Evolutionary conservation across 2,797 vertebrate species (phyloP), one percentile per base, ranked within the genome.

Genomic region (Linurgus olivaceus): DNA sequence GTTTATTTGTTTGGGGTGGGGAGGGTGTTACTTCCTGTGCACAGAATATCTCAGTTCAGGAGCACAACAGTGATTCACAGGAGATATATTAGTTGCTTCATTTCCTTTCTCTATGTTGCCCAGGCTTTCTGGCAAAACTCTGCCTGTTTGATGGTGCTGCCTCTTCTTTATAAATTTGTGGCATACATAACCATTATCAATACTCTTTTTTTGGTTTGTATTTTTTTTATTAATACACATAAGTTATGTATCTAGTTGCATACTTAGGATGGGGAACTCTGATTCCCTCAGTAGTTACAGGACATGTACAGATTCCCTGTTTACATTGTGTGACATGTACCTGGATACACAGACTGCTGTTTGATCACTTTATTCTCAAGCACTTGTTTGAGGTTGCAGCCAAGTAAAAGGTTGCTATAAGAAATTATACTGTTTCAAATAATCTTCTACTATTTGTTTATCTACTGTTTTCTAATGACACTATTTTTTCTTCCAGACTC

Each of bases 301-400:
- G 12, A 52, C 1, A 1, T 5, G 14, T 63, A 2, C 33, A 51
- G 42, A 74, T 40, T 51, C 29, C 40, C 33, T 74, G 0, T 67
- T 91, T 62, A 28, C 3, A 1, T n/a, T 2, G 0, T 5, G 17
- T 80, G 51, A 68, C 54, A 1, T 8, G 17, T 72, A 28, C 50
- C 8, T 7, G 4, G 35, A 44, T 48, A 38, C 26, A 38, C 37
- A n/a, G 8, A 28, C 19, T 58, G 17, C 28, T 57, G 9, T 67
- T 75, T 40, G 38, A 52, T 33, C 13, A 8, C 51, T 81, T 74
- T 77, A 55, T 84, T 91, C 42, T 75, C 17, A 55, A 87, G 40
- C 28, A 40, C 11, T 73, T 57, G 10, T 61, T 87, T 80, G 51
- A 68, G 44, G 14, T 24, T 92, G 65, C 48, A 86, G 57, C 40